Evolutionary conservation across 2,113 vertebrate species (phyloP), one percentile per base, ranked within the genome.

Genomic region (Notiomystis cincta): DNA sequence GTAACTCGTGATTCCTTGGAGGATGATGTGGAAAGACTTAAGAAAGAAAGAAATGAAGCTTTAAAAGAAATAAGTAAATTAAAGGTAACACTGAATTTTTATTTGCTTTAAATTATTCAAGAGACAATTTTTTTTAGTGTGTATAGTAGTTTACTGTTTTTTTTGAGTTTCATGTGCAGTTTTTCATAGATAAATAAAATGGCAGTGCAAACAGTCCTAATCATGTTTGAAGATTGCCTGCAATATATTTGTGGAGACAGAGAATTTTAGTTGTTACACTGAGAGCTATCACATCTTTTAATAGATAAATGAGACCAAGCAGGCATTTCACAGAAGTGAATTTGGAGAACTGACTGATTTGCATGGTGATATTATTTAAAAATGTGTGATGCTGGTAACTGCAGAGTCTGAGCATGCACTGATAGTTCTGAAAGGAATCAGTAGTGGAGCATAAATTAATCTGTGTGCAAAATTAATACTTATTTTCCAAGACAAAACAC

Each of bases 11-110:
- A 98, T 95, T 98, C 97, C 35, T 97, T 97, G 91, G 98, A 98
- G 77, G 97, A 98, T 80, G 98, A 98, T 56, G 90, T 98, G 96
- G 98, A 99, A 93, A 95, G 87, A 78, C 97, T 99, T 84, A 98
- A 97, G 94, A 98, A 94, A 93, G 98, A 99, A 83, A 98, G 98
- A 96, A 98, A 98, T 69, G 98, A 99, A 65, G 98, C 98, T 84
- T 97, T 99, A 88, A 98, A 97, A 95, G 98, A 99, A 97, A 98
- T 99, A 3, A 97, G 97, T 92, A 96, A 95, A 95, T 97, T 99
- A 72, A 99, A 99, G 99, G 99, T 99, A 97, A 96, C 35, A 3
- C 38, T 70, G 85, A 50, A 18, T 65, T 96, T 80, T 76, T 31
- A 33, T 65, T 84, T 88, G 2, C 38, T 92, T 82, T 66, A 51